Base-by-base conservation (phyloP, 2,113 vertebrate genomes). In the Gopherus flavomarginatus region DNA sequence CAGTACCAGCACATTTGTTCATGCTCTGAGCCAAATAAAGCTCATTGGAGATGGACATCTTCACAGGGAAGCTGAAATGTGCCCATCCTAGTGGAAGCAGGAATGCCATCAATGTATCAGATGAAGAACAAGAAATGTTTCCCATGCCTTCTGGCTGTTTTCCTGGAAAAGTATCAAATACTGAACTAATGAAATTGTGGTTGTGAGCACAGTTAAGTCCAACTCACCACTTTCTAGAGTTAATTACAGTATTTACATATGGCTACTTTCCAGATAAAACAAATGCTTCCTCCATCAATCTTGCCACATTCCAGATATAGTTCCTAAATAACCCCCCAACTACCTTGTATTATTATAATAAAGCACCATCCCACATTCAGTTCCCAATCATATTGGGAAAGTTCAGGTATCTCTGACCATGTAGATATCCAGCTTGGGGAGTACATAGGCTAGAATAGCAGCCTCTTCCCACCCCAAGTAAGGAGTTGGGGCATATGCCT, bases 91-190 rank as follows among this genome's bases (percentile, higher is more conserved):
- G 78, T 78, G 50, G 57, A 77, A 52, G 54, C 38, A 53, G 52
- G 81, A 31, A 88, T 82, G 78, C 62, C 95, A 85, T 85, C 83
- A 91, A 83, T 0, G 44, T 90, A 94, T 53, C 94, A 93, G 65
- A 82, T 83, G 86, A 90, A 93, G 75, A 93, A 90, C 84, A 69
- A 0, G 78, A 95, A 91, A 72, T n/a, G 65, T 83, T 94, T 94
- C 92, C 54, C 86, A 91, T 87, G 44, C 62, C 88, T 96, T 81
- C 88, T 92, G 84, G 91, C 87, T 92, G 75, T 90, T 95, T 94
- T 82, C 75, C 88, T 94, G 90, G 97, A 96, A 97, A 91, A 50
- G 29, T 87, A 88, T 94, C 90, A 92, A 94, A 95, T 86, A 62
- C 86, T 62, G 44, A 93, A 83, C 11, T 0, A 11, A 35, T 35